Base-by-base conservation (phyloP, 2,888 invertebrate species). In the Hemaris fuciformis region DNA sequence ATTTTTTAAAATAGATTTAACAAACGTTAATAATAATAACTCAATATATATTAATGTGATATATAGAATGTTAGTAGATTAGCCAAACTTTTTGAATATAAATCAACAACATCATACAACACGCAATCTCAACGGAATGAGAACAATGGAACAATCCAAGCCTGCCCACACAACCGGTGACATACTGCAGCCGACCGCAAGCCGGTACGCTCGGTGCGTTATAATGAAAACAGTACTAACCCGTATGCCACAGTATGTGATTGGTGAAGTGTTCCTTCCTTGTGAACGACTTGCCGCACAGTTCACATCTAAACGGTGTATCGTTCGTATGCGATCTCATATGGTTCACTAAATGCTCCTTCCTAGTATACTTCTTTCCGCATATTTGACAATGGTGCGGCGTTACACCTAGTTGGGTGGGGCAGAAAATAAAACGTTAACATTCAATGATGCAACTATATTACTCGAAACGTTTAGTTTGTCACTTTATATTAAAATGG, bases 241-340 rank as follows among this genome's bases (percentile, higher is more conserved):
- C 95, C 79, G 97, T 96, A 87, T 97, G 97, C 97, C 97, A 97
- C 94, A 97, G 94, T 86, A 97, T 96, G 93, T 97, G 97, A 93
- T 97, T 97, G 94, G 96, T 96, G 93, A 96, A 97, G 90, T 97
- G 97, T 92, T 97, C 97, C 93, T 97, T 97, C 83, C 97, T 94
- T 65, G 97, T 97, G 88, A 97, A 97, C 72, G 96, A 96, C 91
- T 97, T 97, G 86, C 97, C 96, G 90, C 97, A 97, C 81, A 96
- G 95, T 85, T 97, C 96, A 88, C 97, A 97, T 80, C 96, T 94
- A 90, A 96, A 96, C 65, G 97, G 97, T 64, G 97, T 97, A 88
- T 97, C 97, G 83, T 97, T 97, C 69, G 97, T 97, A 86, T 97
- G 97, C 66, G 96, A 96, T 75, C 97, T 94, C 95, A 97, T 96